Base-by-base conservation (phyloP, 2,113 vertebrate species). In the Varanus komodoensis region DNA sequence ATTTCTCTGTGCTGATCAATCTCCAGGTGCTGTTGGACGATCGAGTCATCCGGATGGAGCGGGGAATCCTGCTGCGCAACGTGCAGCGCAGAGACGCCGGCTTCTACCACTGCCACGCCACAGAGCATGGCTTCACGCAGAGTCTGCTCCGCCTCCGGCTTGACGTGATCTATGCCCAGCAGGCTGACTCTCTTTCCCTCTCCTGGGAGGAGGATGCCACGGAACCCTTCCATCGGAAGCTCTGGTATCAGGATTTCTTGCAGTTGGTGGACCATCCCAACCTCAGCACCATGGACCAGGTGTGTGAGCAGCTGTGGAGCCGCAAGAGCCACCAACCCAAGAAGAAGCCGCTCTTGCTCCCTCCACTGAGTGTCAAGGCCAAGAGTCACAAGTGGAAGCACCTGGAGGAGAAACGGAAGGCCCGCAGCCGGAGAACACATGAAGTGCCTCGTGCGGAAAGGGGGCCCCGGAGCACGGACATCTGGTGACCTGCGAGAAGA, bases 161-260 rank as follows among this genome's bases (percentile, higher is more conserved):
- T 82, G 98, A 98, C 52, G 98, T 99, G 32, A 95, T 99, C 71
- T 89, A 97, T 0, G 95, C 97, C 17, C 87, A 94, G 83, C 97
- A 97, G 68, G 95, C 97, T 0, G 94, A 96, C 1, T 92, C 95
- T 44, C 92, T 92, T 91, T 93, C 95, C 1, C 90, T 96, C 12
- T 73, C 79, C 0, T 87, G 91, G 84, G 96, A 96, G 6, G 57
- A 84, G 17, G 93, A 90, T 8, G 96, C 96, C 0, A 94, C 87
- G 0, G 89, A 91, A 0, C 86, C 96, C 14, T 95, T 96, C 3
- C 96, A 97, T 64, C 98, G 96, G 88, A 98, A 98, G 94, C 96
- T 98, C 79, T 99, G 99, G 99, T 99, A 99, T 95, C 97, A 97
- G 81, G 99, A 99, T 97, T 99, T 99, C 95, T 98, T 99, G 96